Evolutionary conservation across 1,140 invertebrate genomes (phyloP).

Genomic region (Drosophila equinoxialis): DNA sequence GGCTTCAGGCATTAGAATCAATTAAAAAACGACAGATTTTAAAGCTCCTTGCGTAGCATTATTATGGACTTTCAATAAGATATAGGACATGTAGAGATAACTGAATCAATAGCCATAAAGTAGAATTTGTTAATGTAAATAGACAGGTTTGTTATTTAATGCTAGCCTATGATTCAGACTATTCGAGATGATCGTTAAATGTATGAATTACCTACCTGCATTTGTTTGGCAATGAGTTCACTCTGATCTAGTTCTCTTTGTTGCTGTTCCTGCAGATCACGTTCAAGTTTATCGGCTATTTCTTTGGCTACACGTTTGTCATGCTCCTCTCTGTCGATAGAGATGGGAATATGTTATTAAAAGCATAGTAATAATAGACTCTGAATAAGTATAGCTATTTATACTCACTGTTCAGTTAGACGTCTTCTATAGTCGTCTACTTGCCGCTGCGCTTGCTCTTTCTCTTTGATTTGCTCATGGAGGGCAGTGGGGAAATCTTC

Average conservation of each 20-base stretch:
- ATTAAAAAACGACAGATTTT: too few species aligned
- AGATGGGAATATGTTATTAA: background rate
- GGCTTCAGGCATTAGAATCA: too few species aligned
- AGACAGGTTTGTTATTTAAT: too few species aligned
- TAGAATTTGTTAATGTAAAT: too few species aligned
- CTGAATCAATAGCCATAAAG: too few species aligned
- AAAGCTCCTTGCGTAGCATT: too few species aligned
- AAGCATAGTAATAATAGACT: background rate
- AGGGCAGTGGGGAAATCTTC: conserved; percentile 94
- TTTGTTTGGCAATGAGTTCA: conserved; percentile 83
- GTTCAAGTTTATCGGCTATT: conserved; percentile 87
- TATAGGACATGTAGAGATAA: too few species aligned
- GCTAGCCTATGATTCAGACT: too few species aligned
- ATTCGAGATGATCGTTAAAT: too few species aligned
- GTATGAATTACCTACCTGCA: conserved; percentile 71
- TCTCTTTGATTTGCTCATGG: conserved; percentile 91
- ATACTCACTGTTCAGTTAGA: conserved; percentile 72
- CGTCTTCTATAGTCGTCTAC: conserved; percentile 85
- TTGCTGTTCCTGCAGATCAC: conserved; percentile 84
- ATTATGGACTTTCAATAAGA: too few species aligned
- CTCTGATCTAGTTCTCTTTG: conserved; percentile 84
- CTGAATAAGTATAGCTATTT: background rate
- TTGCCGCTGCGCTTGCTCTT: conserved; percentile 86
- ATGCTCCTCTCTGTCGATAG: conserved; percentile 86
- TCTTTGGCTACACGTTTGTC: conserved; percentile 88